These are phyloP conservation scores for Seira sanloemensis DNA, from an alignment of 2,888 invertebrate genomes.

Conservation along the genomic window DNA sequence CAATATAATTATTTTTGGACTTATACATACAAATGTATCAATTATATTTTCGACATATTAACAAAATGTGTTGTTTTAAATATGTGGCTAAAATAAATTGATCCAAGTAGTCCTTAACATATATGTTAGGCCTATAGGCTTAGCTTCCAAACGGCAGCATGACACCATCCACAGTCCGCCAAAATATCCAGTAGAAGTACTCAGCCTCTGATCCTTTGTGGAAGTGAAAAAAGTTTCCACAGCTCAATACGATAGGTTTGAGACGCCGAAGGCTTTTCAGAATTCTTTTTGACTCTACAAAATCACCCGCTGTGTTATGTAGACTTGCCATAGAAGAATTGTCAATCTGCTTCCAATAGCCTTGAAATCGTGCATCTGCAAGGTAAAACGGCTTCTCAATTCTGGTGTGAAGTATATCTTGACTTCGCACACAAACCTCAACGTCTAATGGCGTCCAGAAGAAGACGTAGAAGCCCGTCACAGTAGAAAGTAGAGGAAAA, in stretches of 20 bases:
- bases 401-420: not conserved
- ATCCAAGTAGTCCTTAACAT: too few relatives aligned
- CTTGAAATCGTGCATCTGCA: not conserved
- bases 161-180: constrained; percentile 10
- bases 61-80: too few relatives aligned
- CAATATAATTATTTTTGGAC: too few relatives aligned
- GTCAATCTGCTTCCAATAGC: not conserved
- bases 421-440: not conserved
- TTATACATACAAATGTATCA: too few relatives aligned
- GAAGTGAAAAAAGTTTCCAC: constrained; percentile 1
- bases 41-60: too few relatives aligned
- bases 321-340: too few relatives aligned
- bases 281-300: not conserved
- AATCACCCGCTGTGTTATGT: too few relatives aligned
- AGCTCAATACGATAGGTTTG: not conserved
- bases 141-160: too few relatives aligned
- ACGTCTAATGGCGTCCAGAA: not conserved
- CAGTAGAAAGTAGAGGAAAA: not conserved
- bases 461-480: not conserved
- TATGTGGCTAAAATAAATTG: too few relatives aligned
- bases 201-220: not conserved
- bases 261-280: not conserved
- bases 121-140: too few relatives aligned
- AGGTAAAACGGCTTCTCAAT: not conserved
- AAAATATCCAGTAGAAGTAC: constrained; percentile 23